Conservation (phyloP, 2,113 vertebrate species). For the Nycticorax nycticorax region DNA sequence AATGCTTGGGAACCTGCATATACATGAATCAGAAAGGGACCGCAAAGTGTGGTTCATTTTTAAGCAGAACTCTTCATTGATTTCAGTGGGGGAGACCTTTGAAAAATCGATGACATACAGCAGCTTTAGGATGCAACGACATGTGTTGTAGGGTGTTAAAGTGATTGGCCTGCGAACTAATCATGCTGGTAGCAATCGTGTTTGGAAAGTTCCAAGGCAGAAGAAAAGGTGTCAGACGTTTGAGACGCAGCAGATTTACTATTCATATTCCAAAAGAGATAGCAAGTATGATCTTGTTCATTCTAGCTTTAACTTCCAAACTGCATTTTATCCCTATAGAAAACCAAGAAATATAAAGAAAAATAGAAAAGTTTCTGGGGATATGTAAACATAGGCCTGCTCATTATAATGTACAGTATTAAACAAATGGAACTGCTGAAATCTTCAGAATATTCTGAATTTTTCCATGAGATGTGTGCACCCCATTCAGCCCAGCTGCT, state of each 20-base stretch:
- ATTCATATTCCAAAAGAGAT: neutral
- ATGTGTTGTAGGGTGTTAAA: neutral
- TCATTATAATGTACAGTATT: neutral
- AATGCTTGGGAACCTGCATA: neutral
- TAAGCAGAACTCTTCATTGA: conserved; percentile 40
- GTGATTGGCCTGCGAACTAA: neutral
- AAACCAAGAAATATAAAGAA: neutral
- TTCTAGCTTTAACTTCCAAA: neutral
- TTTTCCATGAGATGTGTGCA: neutral
- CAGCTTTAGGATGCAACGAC: neutral
- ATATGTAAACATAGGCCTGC: neutral
- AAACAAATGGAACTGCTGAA: neutral
- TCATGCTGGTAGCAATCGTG: neutral
- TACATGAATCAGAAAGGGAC: neutral
- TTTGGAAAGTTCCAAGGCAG: neutral
- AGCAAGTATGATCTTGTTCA: neutral
- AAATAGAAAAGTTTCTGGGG: neutral
- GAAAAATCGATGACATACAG: conserved; percentile 17
- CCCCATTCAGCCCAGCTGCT: neutral
- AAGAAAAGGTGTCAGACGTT: neutral
- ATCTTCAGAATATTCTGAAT: neutral
- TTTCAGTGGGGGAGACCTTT: conserved; percentile 29
- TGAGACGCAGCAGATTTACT: neutral
- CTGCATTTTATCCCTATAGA: neutral
- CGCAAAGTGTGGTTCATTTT: conserved; percentile 20